Evolutionary conservation across 2,797 vertebrate species (phyloP), one percentile per base, ranked within the genome.

Genomic region (Luscinia luscinia): DNA sequence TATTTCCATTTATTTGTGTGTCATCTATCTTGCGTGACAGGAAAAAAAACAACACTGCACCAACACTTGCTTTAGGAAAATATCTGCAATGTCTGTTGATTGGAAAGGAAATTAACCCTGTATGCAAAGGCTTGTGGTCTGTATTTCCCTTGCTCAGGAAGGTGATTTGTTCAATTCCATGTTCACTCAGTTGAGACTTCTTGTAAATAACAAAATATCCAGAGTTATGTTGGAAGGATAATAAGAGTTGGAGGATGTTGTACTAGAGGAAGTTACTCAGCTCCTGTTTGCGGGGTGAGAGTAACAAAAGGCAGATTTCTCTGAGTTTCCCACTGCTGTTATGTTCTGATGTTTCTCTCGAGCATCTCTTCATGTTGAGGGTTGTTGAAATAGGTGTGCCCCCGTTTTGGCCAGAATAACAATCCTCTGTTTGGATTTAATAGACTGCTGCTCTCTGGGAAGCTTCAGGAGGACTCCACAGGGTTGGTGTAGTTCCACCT

Each of bases 1-100:
- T 91, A 48, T 52, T 86, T 88, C 13, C 17, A 36, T 85, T 95
- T 93, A 75, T 76, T 87, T 89, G 40, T 63, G 55, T 54, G 83
- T 84, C 24, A 40, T 89, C 51, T 86, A 57, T 76, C 63, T 82
- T 72, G 15, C 0, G 0, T 90, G 45, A 13, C 52, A 62, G 59
- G 54, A 69, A 28, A 30, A 30, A 59, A 77, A 79, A 4, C 19
- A 78, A 32, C 26, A 45, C 23, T 6, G 13, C 16, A 57, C 21
- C 54, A 58, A 61, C 43, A 21, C 23, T 85, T 61, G 36, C 27
- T 74, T 49, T 82, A 57, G n/a, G 52, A 87, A 93, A 84, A 54
- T 32, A 59, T 38, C 49, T 74, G 17, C 34, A 40, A 13, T 45
- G 10, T 43, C 54, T 78, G 30, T 62, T 70, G 49, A 49, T 30